phyloP scores from a whole-genome alignment of 2,113 vertebrate species.

The Aegotheles bennettii region DNA sequence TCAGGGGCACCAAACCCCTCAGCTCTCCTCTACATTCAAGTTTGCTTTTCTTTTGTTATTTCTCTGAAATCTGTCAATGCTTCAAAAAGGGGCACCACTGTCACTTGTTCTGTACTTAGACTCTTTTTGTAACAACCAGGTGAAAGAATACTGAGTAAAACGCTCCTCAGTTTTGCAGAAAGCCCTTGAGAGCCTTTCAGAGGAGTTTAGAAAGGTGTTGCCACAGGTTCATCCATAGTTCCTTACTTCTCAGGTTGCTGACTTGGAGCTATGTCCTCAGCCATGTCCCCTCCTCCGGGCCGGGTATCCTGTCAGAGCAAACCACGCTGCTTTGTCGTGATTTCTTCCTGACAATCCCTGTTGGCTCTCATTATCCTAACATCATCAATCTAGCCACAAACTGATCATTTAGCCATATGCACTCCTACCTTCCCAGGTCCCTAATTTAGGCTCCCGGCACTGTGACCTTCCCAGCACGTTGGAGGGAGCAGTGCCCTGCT shows the following conservation, averaged over 20 bases:
- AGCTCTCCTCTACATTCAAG: background rate
- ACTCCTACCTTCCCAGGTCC: background rate
- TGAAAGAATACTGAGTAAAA: accelerated
- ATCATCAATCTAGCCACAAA: background rate
- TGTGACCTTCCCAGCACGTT: accelerated
- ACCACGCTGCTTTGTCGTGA: accelerated
- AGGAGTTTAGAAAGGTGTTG: background rate
- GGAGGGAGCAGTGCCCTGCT: background rate
- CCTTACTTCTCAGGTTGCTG: accelerated
- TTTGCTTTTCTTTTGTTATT: background rate
- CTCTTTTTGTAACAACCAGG: background rate
- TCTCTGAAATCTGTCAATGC: background rate
- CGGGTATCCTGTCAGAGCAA: background rate
- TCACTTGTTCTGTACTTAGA: background rate
- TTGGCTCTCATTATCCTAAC: background rate
- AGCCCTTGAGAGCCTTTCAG: background rate
- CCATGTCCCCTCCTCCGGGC: accelerated
- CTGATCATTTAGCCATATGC: accelerated
- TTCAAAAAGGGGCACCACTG: background rate
- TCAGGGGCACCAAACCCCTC: background rate
- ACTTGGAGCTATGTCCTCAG: background rate
- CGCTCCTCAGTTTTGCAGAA: accelerated
- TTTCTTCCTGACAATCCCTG: background rate
- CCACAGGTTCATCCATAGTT: accelerated
- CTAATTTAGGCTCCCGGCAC: background rate